Conservation (phyloP, 1,140 invertebrate genomes). For the Pseudoatta argentina region DNA sequence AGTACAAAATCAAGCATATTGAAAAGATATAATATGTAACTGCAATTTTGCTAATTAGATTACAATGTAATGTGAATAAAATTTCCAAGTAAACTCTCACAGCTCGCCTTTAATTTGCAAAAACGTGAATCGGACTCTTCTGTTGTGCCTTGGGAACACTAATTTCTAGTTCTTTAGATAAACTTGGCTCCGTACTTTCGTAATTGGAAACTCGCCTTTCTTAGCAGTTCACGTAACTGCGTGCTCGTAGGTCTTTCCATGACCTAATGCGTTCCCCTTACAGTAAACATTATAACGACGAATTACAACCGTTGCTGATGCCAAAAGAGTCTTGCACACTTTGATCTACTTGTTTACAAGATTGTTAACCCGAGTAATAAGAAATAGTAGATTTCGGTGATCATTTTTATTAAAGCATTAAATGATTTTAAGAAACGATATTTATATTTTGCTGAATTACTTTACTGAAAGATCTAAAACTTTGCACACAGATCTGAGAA, state of each 20-base stretch:
- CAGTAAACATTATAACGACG: constrained; percentile 39
- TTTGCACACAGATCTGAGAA: too few species aligned
- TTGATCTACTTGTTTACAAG: constrained; percentile 41
- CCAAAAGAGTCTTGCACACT: constrained; percentile 23
- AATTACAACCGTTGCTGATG: constrained; percentile 20
- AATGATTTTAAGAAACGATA: not conserved
- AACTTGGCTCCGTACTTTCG: constrained; percentile 43
- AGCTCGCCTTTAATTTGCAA: constrained; percentile 38
- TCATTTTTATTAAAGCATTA: not conserved
- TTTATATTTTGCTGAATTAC: not conserved
- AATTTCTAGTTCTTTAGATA: constrained; percentile 45
- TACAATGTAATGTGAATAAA: not conserved
- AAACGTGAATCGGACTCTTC: constrained; percentile 17
- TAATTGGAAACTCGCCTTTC: constrained; percentile 52
- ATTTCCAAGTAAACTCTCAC: not conserved
- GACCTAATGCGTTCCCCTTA: constrained; percentile 16
- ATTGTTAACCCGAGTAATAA: constrained; percentile 30
- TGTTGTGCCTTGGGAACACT: constrained; percentile 16
- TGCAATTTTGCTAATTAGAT: not conserved
- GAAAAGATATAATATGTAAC: not conserved
- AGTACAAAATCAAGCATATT: not conserved
- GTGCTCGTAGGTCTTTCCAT: constrained; percentile 33
- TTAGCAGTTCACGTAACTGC: constrained; percentile 38
- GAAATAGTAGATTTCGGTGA: not conserved
- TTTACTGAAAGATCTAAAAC: too few species aligned